These are phyloP conservation scores for Sthenelais limicola DNA, from an alignment of 2,888 invertebrate genomes.

Conservation along the genomic window DNA sequence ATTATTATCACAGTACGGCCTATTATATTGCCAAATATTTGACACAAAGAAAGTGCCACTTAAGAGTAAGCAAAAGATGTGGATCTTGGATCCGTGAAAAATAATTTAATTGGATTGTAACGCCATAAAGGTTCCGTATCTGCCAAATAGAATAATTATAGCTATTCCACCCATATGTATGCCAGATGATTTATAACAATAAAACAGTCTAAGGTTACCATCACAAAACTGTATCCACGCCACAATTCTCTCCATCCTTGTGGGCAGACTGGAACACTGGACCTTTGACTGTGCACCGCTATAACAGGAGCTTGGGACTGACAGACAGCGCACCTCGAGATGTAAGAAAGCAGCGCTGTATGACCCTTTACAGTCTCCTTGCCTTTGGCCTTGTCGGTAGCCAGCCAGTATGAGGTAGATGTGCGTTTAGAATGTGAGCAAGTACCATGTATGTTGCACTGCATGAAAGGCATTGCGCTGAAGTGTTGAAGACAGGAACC, in stretches of 20 bases:
- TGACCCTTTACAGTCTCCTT: conserved; percentile 76
- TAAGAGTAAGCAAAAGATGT: too few species aligned
- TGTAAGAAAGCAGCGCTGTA: conserved; percentile 77
- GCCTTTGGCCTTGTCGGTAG: conserved; percentile 97
- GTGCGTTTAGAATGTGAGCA: conserved; percentile 97
- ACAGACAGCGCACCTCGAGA: conserved; percentile 94
- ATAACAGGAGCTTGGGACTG: conserved; percentile 96
- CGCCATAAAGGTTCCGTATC: too few species aligned
- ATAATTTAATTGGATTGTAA: too few species aligned
- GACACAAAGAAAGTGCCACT: too few species aligned
- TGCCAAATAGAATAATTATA: too few species aligned
- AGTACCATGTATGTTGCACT: conserved; percentile 94
- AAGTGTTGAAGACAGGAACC: conserved; percentile 95
- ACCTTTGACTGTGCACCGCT: conserved; percentile 95
- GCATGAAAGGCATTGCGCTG: conserved; percentile 96
- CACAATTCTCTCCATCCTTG: conserved; percentile 90
- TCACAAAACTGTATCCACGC: conserved; percentile 98
- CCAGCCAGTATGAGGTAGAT: conserved; percentile 96
- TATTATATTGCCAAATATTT: too few species aligned
- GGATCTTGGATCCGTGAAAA: too few species aligned
- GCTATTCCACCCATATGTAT: too few species aligned
- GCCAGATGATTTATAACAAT: too few species aligned
- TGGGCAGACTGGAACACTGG: conserved; percentile 89
- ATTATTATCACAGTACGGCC: too few species aligned
- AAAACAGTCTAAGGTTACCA: too few species aligned